Evolutionary conservation across 1,140 invertebrate species (phyloP).

Genomic region (Megalopta genalis): DNA sequence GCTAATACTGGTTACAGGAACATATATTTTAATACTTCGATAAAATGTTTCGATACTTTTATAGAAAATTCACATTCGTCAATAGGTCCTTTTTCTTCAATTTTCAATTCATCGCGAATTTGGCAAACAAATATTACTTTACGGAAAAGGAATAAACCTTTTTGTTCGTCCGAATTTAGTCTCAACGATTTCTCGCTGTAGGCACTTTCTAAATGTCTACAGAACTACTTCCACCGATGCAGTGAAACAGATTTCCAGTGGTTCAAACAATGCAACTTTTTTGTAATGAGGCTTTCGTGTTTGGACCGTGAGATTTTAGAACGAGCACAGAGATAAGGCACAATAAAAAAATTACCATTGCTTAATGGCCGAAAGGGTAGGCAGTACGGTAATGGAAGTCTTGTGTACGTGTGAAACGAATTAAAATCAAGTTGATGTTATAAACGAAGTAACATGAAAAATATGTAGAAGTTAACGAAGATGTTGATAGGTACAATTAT

Average conservation of each 20-base stretch:
- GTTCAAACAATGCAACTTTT: background rate
- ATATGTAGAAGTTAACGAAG: too few relatives aligned
- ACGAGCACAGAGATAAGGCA: background rate
- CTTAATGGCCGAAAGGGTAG: background rate
- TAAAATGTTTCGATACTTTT: too few relatives aligned
- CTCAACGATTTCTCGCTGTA: background rate
- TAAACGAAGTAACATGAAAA: background rate
- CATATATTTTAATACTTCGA: too few relatives aligned
- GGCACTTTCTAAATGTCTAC: background rate
- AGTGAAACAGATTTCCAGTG: background rate
- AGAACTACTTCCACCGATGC: background rate
- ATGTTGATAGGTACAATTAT: too few relatives aligned
- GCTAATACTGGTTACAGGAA: too few relatives aligned
- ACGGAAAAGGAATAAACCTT: background rate
- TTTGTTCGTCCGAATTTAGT: background rate
- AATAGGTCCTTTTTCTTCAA: too few relatives aligned
- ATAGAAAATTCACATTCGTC: too few relatives aligned
- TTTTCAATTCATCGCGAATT: too few relatives aligned
- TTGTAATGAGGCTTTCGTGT: slow-evolving; percentile 16
- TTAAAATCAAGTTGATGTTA: too few relatives aligned
- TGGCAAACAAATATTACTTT: too few relatives aligned
- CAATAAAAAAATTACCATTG: background rate
- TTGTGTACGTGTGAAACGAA: background rate
- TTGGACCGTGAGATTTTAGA: background rate
- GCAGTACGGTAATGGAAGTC: background rate